A percentile compares a stretch with the other conserved stretches of the same genome.
These are phyloP conservation scores for Dyspetes luteomarginatus DNA, from an alignment of 2,888 invertebrate genomes.

Conservation along the genomic window DNA sequence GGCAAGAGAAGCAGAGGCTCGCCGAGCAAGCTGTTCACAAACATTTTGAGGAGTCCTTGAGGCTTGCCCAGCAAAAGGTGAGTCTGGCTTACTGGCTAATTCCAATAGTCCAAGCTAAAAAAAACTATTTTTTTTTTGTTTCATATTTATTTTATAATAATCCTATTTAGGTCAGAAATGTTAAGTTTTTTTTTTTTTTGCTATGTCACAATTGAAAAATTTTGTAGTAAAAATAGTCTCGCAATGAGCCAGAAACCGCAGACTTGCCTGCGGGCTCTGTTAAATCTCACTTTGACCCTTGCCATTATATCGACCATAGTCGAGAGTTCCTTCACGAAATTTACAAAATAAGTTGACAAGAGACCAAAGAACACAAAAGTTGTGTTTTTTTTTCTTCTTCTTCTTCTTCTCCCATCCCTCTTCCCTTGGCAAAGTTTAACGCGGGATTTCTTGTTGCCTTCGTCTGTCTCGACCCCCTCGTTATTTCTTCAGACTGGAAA, in stretches of 20 bases:
- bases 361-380: background rate
- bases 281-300: too few relatives aligned
- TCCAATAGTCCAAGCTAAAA: slow-evolving; percentile 10
- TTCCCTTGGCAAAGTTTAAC: background rate
- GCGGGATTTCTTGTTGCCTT: background rate
- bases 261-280: too few relatives aligned
- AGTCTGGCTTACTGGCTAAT: slow-evolving; percentile 74
- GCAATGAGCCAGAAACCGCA: too few relatives aligned
- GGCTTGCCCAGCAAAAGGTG: slow-evolving; percentile 91
- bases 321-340: background rate
- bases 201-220: too few relatives aligned
- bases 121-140: background rate
- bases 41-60: slow-evolving; percentile 95
- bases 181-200: too few relatives aligned
- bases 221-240: too few relatives aligned
- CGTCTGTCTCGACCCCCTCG: background rate
- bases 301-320: too few relatives aligned
- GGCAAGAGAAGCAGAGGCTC: slow-evolving; percentile 85
- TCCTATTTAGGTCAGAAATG: too few relatives aligned
- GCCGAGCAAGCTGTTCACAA: slow-evolving; percentile 91
- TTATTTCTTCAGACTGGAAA: slow-evolving; percentile 17
- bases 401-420: background rate
- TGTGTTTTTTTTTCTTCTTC: background rate
- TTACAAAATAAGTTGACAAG: background rate
- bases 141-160: background rate